Base-by-base conservation (phyloP, 2,888 invertebrate species). In the Lasioglossum figueresi region DNA sequence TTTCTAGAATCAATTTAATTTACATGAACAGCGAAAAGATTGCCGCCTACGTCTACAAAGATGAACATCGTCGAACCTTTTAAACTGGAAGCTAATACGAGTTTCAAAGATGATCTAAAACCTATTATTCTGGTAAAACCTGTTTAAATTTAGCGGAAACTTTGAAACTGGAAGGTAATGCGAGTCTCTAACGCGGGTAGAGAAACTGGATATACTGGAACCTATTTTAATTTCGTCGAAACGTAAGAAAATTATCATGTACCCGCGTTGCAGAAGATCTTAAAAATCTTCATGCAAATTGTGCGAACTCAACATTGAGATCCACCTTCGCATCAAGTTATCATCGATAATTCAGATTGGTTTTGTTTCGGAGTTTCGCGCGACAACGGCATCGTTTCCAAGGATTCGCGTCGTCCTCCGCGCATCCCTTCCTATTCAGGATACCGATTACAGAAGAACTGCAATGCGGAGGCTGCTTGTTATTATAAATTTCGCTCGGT, bases 401-500 rank as follows among this genome's bases (percentile, higher is more conserved):
- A 56, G 34, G 31, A 40, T 78, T 31, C 78, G 31, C 59, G 5
- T 56, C 34, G 23, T 71, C 31, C 76, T 82, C 76, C 73, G 70
- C 78, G 77, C 75, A 78, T 86, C 83, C 72, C 48, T 70, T 78
- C 74, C 59, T 72, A 83, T 83, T 81, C 83, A 27, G 75, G 82
- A 83, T 81, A 40, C 48, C 84, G 81, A 80, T 81, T 84, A 79
- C 75, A 27, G 76, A 48, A 76, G 34, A 77, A 66, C 48, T 72
- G 83, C 66, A 87, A 89, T 84, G 77, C 70, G 80, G 75, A 80
- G 88, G 48, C 73, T 84, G 86, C 88, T 90, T 92, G 91, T 92
- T 91, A 92, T 91, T 91, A 91, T 90, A 90, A 91, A 90, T 90
- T 89, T 83, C 71, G 84, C 88, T 86, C 88, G 84, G 76, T 83